Evolutionary conservation across 1,140 invertebrate genomes (phyloP), one percentile per base, ranked within the genome.

Genomic region (Scaptomyza hsui): DNA sequence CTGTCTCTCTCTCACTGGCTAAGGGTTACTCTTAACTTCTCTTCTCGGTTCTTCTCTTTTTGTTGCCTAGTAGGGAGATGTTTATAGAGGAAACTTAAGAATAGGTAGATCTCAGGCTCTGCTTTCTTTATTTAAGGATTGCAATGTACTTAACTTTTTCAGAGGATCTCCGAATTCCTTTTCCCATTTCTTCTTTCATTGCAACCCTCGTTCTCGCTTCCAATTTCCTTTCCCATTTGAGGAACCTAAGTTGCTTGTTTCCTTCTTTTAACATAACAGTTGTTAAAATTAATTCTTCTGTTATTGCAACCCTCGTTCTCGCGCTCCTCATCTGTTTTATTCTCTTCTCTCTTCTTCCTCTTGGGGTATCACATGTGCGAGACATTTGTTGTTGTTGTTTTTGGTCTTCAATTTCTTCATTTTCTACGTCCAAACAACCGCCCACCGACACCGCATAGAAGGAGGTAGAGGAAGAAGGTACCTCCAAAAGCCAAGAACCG

Each of bases 341-440:
- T 55, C n/a, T n/a, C n/a, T n/a, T n/a, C n/a, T n/a, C n/a, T n/a
- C 16, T 13, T 26, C 13, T 12, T 52, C 15, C 47, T 1, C 6
- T 37, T 15, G 19, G 51, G 9, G 37, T 41, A 44, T 60, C 55
- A 76, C 74, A 77, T 77, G 74, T 75, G 69, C 62, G 69, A 69
- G 49, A 52, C 69, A 60, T 49, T 72, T 59, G 47, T 53, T 70
- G 71, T 64, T 74, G 35, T 9, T 42, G 13, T 37, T 67, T 29
- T 48, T 60, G 44, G 70, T 63, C 76, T 68, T 78, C 81, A 81
- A 86, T 85, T 86, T 88, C 82, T 88, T 86, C 74, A 86, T 86
- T 86, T 72, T 78, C 42, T 42, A 48, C n/a, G n/a, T n/a, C 53
- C 62, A 56, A 47, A 35, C 47, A 75, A 56, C 62, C 76, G 76